These are phyloP conservation scores for Chesias legatella DNA, from an alignment of 2,888 invertebrate genomes.

Conservation along the genomic window DNA sequence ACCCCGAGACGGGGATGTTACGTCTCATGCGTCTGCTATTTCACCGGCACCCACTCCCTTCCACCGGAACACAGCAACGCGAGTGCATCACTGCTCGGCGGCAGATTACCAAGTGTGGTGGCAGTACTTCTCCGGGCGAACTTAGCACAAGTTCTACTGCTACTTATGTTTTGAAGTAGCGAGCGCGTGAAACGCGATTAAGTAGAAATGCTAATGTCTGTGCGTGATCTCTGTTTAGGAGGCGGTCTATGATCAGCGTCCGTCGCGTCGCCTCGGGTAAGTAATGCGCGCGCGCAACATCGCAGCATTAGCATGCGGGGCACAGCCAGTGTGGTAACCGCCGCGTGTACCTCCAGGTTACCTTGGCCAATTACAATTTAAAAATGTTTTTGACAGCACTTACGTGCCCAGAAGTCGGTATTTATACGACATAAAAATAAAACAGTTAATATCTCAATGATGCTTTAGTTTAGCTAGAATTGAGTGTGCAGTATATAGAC, in stretches of 20 bases:
- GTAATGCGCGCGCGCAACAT: constrained; percentile 69
- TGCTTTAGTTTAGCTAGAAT: no score
- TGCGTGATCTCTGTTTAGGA: constrained; percentile 34
- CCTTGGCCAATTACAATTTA: constrained; percentile 60
- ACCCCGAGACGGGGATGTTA: no score
- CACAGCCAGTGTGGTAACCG: constrained; percentile 55
- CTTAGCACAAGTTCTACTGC: no score
- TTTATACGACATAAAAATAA: neutral
- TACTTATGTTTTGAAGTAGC: no score
- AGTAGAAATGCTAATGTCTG: constrained; percentile 24
- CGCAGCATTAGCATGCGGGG: constrained; percentile 65
- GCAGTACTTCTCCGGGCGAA: no score
- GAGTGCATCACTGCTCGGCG: no score
- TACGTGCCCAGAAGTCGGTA: constrained; percentile 37
- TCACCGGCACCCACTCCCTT: no score
- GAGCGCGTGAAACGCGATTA: constrained; percentile 30
- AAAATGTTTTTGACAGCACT: constrained; percentile 41
- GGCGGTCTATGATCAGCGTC: constrained; percentile 31
- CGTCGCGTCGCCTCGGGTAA: constrained; percentile 38
- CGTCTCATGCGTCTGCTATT: no score
- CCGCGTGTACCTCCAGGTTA: constrained; percentile 62
- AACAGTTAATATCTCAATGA: no score
- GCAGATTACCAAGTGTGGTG: no score
- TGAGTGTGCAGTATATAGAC: no score
- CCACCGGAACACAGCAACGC: no score